phyloP scores from a whole-genome alignment of 2,888 invertebrate species.

The Synanthedon tipuliformis region DNA sequence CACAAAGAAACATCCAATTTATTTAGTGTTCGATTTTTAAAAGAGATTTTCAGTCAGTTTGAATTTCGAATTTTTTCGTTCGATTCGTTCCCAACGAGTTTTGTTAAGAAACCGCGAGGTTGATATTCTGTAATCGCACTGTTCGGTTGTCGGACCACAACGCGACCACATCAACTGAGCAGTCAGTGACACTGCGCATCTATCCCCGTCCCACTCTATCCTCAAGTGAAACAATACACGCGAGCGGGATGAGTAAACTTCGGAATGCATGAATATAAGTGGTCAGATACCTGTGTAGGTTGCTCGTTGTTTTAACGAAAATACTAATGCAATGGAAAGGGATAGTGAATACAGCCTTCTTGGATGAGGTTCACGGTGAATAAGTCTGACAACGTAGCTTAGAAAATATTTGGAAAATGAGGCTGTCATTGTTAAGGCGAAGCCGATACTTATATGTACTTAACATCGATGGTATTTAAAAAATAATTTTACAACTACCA shows the following conservation, averaged over 20 bases:
- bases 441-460: too few species aligned
- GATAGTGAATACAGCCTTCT: slow-evolving; percentile 27
- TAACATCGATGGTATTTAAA: too few species aligned
- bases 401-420: slow-evolving; percentile 52
- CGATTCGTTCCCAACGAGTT: slow-evolving; percentile 24
- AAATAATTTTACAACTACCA: too few species aligned
- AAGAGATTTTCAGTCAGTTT: slow-evolving; percentile 18
- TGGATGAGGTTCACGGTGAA: slow-evolving; percentile 44
- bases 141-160: slow-evolving; percentile 21
- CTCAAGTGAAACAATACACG: slow-evolving; percentile 7
- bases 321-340: slow-evolving; percentile 23
- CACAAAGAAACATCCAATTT: slow-evolving; percentile 21
- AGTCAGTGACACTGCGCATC: slow-evolving; percentile 65
- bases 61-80: slow-evolving; percentile 42
- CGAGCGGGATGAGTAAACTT: slow-evolving; percentile 31
- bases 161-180: slow-evolving; percentile 43
- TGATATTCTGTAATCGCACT: slow-evolving; percentile 11
- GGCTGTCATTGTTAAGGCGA: slow-evolving; percentile 56
- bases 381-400: slow-evolving; percentile 39
- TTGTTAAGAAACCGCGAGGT: slow-evolving; percentile 11
- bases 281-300: slow-evolving; percentile 33
- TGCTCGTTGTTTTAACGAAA: slow-evolving; percentile 27
- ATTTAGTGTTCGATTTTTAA: slow-evolving; percentile 8
- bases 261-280: slow-evolving; percentile 50
- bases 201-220: slow-evolving; percentile 36